Base-by-base conservation (phyloP, 1,140 invertebrate species). In the Heliconius eleuchia region DNA sequence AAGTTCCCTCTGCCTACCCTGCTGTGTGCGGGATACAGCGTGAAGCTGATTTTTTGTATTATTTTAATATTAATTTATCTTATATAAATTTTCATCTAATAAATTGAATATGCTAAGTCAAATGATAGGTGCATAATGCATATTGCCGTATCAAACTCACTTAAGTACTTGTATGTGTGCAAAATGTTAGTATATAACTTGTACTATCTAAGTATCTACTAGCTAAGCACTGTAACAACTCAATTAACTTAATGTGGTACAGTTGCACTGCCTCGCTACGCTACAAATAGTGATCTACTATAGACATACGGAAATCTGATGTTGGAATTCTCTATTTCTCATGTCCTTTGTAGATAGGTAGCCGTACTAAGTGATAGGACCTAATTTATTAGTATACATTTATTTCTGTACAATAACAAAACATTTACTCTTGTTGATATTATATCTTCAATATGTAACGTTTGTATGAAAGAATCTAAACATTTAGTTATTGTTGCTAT, bases 211-310 rank as follows among this genome's bases (percentile, higher is more conserved):
- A 30, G 23, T 11, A 66, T 1, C 19, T 57, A 57, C 16, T 57
- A 23, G 1, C 19, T 66, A 66, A 16, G 60, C 60, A 66, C 60
- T 66, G 9, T 66, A 30, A 66, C 60, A 66, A 76, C 66, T 76
- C 74, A 76, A 76, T 76, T 76, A 76, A 76, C 74, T 71, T 76
- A 76, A 76, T 76, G 74, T 76, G 60, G 71, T 66, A 76, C 66
- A 70, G 60, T 76, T 76, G 60, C 39, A 76, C n/a, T 76, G 74
- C 60, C 60, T 66, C 60, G 23, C 60, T 66, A 30, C 60, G 23
- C 60, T 66, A 66, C 60, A 30, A 66, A 66, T 30, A 23, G n/a
- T 66, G 27, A 18, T 66, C 27, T 66, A 66, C 60, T 66, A 30
- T 66, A 30, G 3, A 66, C 60, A 66, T 66, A 66, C 60, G 60